A percentile compares a stretch with the other conserved stretches of the same genome.
phyloP scores from a whole-genome alignment of 2,113 vertebrate genomes.

The Malurus cyaneus region DNA sequence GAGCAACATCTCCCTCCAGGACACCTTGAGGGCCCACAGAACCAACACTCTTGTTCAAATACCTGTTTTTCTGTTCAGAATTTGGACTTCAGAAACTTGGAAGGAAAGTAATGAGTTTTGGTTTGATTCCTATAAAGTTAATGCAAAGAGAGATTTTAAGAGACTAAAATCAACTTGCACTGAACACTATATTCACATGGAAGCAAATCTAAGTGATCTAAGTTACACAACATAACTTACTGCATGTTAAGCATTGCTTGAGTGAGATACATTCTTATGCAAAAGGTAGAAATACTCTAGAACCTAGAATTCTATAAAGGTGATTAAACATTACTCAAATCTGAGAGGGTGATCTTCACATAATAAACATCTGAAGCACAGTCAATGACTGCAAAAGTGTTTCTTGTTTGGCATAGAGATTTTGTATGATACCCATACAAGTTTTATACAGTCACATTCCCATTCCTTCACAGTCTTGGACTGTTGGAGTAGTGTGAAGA shows the following conservation, averaged over 20 bases:
- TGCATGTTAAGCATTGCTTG: background rate
- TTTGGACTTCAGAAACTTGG: background rate
- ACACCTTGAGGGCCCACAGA: background rate
- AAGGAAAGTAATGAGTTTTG: background rate
- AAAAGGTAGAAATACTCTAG: background rate
- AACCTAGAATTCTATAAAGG: background rate
- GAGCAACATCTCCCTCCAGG: background rate
- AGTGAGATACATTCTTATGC: background rate
- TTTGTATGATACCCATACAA: background rate
- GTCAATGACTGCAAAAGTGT: background rate
- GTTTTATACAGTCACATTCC: fast-evolving
- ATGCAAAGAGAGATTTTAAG: background rate
- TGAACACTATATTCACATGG: background rate
- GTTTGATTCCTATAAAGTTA: background rate
- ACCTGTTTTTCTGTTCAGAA: background rate
- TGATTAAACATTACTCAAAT: background rate
- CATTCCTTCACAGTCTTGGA: background rate
- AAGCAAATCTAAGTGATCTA: background rate
- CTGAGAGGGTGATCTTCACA: background rate
- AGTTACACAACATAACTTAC: background rate
- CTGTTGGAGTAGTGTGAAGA: background rate
- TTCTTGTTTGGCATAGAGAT: background rate
- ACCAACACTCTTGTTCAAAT: background rate
- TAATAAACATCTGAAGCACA: background rate
- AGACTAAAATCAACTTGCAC: background rate